Base-by-base conservation (phyloP, 2,797 vertebrate species). In the Alfaro cultratus region DNA sequence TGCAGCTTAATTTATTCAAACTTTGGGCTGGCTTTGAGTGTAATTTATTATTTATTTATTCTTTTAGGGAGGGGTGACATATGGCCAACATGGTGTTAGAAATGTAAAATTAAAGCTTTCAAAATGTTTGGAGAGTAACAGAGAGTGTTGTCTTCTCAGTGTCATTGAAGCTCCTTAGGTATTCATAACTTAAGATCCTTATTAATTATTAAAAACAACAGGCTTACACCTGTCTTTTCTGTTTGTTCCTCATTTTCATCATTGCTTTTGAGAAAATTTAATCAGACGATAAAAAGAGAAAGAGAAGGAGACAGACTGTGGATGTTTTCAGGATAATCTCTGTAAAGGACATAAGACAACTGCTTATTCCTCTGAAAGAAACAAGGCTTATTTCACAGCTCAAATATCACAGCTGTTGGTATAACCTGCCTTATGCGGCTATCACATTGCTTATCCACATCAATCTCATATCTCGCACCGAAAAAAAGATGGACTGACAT, bases 341-440 rank as follows among this genome's bases (percentile, higher is more conserved):
- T 73, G 75, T 72, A 92, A 91, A 92, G 86, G 91, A 93, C 87
- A 87, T 85, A 80, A 81, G 82, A 90, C 81, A 91, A 87, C 86
- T 90, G 88, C 82, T 82, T 86, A 86, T 89, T 90, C 87, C 79
- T 86, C 46, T 81, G 77, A 53, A 76, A 73, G 79, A 84, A 87
- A 90, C 75, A 85, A 86, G 84, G 83, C 88, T 92, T 89, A 92
- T 93, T 93, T 90, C 88, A 82, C 88, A 92, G 88, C 90, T 93
- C 88, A 93, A 93, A 94, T 92, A 94, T 92, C 92, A 91, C 91
- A 93, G 89, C 86, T 93, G 93, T 94, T 92, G 88, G 80, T 87
- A 88, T 91, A 93, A 93, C 92, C 87, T 85, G 86, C 85, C 88
- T 80, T 88, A 91, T 89, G 87, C 81, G 87, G 84, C 83, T 81